Conservation (phyloP, 37 sponge, comb jelly and placozoan genomes). For the Trichoplax adhaerens region DNA sequence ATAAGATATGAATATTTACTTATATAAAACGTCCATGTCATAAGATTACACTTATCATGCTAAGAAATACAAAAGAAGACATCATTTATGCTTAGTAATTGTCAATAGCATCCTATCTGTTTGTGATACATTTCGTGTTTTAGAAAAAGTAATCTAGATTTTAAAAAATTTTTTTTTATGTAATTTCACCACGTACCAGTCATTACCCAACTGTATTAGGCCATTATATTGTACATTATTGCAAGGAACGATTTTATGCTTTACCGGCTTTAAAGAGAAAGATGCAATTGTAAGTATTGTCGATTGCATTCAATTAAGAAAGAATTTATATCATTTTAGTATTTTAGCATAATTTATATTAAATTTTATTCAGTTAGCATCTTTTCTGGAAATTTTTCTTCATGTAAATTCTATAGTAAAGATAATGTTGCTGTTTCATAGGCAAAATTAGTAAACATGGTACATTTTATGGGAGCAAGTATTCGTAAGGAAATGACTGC, state of each 20-base stretch:
- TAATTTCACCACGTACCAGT: conserved; percentile 8
- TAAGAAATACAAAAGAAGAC: too few relatives aligned
- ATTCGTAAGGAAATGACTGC: conserved; percentile 54
- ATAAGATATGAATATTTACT: too few relatives aligned
- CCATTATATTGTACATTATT: conserved; percentile 43
- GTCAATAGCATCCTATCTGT: conserved; percentile 30
- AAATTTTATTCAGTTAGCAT: neutral
- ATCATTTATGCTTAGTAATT: too few relatives aligned
- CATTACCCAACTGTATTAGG: conserved; percentile 31
- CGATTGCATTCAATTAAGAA: neutral
- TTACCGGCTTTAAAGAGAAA: conserved; percentile 70
- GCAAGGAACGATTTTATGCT: conserved; percentile 46
- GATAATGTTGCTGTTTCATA: conserved; percentile 1
- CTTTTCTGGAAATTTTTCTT: neutral
- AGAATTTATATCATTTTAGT: neutral
- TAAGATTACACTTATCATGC: too few relatives aligned
- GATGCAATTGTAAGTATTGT: conserved; percentile 23
- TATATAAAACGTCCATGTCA: too few relatives aligned
- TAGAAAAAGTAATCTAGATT: conserved; percentile 8
- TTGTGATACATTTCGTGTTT: conserved; percentile 39
- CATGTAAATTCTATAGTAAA: too few relatives aligned
- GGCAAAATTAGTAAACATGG: conserved; percentile 35
- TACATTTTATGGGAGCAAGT: conserved; percentile 76
- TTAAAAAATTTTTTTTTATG: too few relatives aligned
- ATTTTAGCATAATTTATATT: neutral